Evolutionary conservation across 2,888 invertebrate species (phyloP), one percentile per base, ranked within the genome.

Genomic region (Chironomus tentans): DNA sequence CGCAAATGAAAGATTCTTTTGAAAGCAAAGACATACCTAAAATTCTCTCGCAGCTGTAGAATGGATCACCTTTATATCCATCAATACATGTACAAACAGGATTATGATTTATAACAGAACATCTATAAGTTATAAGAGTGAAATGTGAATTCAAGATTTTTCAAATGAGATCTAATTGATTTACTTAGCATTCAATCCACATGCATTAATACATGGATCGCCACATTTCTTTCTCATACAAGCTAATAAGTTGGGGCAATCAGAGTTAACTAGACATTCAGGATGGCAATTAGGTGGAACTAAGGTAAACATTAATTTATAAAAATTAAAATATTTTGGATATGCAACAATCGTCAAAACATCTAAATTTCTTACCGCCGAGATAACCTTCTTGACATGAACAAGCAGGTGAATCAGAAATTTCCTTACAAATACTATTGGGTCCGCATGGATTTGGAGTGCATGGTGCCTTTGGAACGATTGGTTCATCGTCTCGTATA

Each of bases 181-280:
- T 28, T 28, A 28, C 28, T 28, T 28, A 6, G 28, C 28, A 5
- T 28, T 28, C 5, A 28, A 28, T 28, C 91, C 92, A 81, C 90
- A 73, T 4, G 90, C 88, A 62, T 91, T 91, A 5, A 89, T 88
- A 79, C 92, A 92, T 56, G 92, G 92, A 82, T 92, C 90, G 81
- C 87, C 85, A 81, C 92, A 92, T 84, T 90, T 91, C 79, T 88
- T 87, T 80, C 13, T 50, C 13, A 50, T 50, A 15, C 50, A 84
- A 0, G 88, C 86, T 77, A 84, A 82, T 79, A 88, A 88, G 50
- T 90, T 89, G 38, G 90, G 88, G 82, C 93, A 93, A 81, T 93
- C 92, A n/a, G 92, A 90, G 82, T 93, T 93, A 74, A 92, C 91
- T 6, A 92, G 87, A 83, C 93, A 93, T 83, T 93, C 93, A 18